A percentile compares a stretch with the other conserved stretches of the same genome.
These are phyloP conservation scores for Phylloscopus collybita DNA, from an alignment of 2,797 vertebrate genomes.

Conservation along the genomic window DNA sequence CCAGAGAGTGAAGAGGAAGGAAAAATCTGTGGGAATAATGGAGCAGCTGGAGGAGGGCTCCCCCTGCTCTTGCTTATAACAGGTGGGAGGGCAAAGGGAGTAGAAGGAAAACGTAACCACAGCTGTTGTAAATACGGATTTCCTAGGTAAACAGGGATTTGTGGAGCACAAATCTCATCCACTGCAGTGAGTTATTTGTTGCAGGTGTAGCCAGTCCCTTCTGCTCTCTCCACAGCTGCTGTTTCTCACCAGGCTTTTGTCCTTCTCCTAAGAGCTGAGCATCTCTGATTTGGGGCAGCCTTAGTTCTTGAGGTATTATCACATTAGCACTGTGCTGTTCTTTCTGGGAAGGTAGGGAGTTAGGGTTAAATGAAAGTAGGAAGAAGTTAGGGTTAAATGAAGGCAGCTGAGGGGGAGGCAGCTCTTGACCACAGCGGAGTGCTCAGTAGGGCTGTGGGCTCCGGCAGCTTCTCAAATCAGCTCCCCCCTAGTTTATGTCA, in stretches of 20 bases:
- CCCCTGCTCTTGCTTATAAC: fast-evolving
- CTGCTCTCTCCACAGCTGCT: neutral
- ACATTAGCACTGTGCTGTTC: neutral
- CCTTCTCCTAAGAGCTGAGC: neutral
- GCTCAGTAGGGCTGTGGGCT: neutral
- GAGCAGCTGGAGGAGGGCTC: neutral
- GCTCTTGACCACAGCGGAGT: fast-evolving
- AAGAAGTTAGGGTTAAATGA: neutral
- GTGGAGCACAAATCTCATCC: neutral
- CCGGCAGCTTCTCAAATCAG: fast-evolving
- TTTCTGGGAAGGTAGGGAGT: neutral
- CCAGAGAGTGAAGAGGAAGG: neutral
- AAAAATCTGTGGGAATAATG: neutral
- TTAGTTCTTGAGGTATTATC: neutral
- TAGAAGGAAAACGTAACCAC: neutral
- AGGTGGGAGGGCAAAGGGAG: neutral
- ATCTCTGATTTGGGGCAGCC: neutral
- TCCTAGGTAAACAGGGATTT: neutral
- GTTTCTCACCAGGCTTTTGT: neutral
- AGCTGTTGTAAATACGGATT: neutral
- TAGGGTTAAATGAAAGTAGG: neutral
- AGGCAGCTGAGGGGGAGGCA: neutral
- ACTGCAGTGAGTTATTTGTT: neutral
- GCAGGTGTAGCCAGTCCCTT: neutral
- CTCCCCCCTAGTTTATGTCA: neutral